Evolutionary conservation across 64 coral and sea anemone genomes (phyloP), one percentile per base, ranked within the genome.

Genomic region (Catalaphyllia jardinei): DNA sequence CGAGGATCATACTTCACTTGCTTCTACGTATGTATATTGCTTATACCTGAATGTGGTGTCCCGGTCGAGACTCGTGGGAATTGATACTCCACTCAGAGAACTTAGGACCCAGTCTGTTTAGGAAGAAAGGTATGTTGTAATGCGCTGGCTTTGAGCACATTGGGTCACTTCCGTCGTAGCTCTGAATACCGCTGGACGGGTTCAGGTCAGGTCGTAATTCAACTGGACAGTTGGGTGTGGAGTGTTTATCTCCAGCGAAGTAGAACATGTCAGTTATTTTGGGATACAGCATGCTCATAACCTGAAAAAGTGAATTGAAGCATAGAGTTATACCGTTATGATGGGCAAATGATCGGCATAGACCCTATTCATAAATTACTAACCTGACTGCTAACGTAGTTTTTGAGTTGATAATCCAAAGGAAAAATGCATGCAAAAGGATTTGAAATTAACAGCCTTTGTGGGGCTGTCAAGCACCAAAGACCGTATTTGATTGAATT

Each of bases 221-320:
- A n/a, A 93, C 74, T 9, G 92, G 86, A 27, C 92, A 93, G 77
- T 93, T 93, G 18, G 92, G 92, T n/a, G 92, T 93, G 0, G 92
- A 88, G 71, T 93, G 92, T 67, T 89, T 93, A 7, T 52, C 51
- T 74, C 92, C 92, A 28, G 86, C 82, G 57, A 93, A 93, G 31
- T 93, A 75, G 75, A 93, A 93, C 92, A 93, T 93, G 55, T 89
- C 55, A 10, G 57, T 73, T 4, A 88, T 93, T 54, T 93, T 93
- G 3, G 92, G 92, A 73, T 93, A 88, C 8, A 94, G 31, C 55
- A 90, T 84, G 61, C 92, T 85, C 81, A 85, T 85, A 4, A 85
- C 81, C 81, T 85, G 38, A 57, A 7, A 25, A 71, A 67, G 3
- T 20, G 8, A 28, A 69, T 69, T 8, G 29, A 27, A 1, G 10